phyloP scores from a whole-genome alignment of 2,888 invertebrate species.

The Cotesia congregata region DNA sequence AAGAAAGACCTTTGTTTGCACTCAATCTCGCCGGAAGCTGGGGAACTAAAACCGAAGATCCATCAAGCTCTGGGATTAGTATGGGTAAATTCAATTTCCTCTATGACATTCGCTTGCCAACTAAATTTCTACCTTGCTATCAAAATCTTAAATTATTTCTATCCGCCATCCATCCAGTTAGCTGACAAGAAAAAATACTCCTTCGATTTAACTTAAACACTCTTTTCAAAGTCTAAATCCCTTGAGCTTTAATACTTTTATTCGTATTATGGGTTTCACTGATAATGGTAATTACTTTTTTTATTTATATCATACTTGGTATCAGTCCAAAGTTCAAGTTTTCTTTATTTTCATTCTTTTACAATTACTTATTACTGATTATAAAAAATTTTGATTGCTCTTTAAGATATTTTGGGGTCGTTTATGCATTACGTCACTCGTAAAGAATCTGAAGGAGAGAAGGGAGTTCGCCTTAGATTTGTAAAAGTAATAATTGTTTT shows the following conservation, averaged over 20 bases:
- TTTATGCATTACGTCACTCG: no score
- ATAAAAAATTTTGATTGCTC: no score
- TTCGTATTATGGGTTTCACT: no score
- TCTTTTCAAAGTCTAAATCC: neutral
- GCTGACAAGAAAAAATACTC: neutral
- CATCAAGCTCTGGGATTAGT: constrained; percentile 72
- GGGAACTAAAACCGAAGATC: constrained; percentile 72
- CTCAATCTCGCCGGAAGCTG: constrained; percentile 73
- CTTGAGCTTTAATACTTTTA: neutral
- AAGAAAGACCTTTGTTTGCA: constrained; percentile 71
- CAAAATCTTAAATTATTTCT: constrained; percentile 8
- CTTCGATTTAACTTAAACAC: neutral
- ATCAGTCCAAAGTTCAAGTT: no score
- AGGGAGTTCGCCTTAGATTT: no score
- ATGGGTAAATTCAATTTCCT: constrained; percentile 67
- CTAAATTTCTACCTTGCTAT: neutral
- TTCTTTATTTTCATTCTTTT: no score
- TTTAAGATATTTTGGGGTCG: no score
- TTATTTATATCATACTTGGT: no score
- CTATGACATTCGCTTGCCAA: neutral
- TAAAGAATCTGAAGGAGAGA: no score
- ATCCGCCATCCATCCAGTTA: constrained; percentile 9
- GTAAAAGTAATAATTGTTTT: no score
- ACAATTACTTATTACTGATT: no score
- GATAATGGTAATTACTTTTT: no score